Base-by-base conservation (phyloP, 2,888 invertebrate species). In the Trissoscelio sp. region DNA sequence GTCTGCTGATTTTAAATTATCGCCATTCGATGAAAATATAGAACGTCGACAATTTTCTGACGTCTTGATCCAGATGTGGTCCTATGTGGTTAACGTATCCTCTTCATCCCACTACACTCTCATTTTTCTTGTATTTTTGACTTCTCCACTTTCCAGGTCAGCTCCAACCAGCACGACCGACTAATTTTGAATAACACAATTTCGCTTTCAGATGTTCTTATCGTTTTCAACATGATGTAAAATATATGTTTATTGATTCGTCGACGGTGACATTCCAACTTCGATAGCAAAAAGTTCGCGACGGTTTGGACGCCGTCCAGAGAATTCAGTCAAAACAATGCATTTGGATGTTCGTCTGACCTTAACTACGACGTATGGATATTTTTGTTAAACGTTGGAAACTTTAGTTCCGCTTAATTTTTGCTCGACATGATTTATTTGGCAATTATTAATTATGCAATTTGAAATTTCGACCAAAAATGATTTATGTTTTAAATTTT, bases 181-280 rank as follows among this genome's bases (percentile, higher is more conserved):
- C 57, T 57, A 46, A 69, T 69, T 57, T 57, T 24, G 57, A 69
- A 57, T 69, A 69, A 69, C 22, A 44, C 4, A 20, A 22, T 46
- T 46, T 37, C 9, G 0, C 16, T n/a, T 22, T 39, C 24, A 7
- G 31, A 51, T 6, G 16, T 39, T 20, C 37, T 67, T 58, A 72
- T 37, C 18, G 4, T 9, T 3, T 9, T 48, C 12, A 9, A 24
- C 18, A 5, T 20, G 39, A 34, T 31, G 39, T 20, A 16, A 57
- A 72, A 60, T 72, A 60, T 72, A 39, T 72, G 60, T 42, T 72
- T 60, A 72, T 60, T 53, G 72, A 72, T 72, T 60, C 7, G 48
- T 60, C 28, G 51, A 3, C 14, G 44, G 5, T 39, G 72, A 53
- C 60, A 53, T 72, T 58, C n/a, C 12, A 60, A 72, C 34, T 51